These are phyloP conservation scores for Xenopus laevis DNA, from an alignment of 2,113 vertebrate genomes.

Conservation along the genomic window DNA sequence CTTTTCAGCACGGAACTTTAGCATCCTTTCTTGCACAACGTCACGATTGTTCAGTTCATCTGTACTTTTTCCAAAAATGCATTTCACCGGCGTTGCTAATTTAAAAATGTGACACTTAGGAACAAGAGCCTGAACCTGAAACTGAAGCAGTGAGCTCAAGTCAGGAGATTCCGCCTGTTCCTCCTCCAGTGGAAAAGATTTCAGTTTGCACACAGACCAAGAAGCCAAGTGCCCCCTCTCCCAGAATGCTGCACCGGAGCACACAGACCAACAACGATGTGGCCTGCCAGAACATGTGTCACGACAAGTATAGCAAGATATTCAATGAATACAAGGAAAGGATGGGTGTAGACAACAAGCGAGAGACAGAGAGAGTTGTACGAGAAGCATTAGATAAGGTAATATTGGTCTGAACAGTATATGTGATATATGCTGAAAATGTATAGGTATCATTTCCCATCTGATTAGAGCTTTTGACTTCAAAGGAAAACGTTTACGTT, in stretches of 20 bases:
- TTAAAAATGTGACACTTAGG: constrained; percentile 58
- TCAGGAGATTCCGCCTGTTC: constrained; percentile 92
- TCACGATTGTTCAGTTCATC: no score
- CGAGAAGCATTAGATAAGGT: constrained; percentile 96
- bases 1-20: no score
- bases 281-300: constrained; percentile 95
- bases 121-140: constrained; percentile 94
- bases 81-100: no score
- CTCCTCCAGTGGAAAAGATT: constrained; percentile 88
- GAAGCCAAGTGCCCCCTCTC: constrained; percentile 84
- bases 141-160: constrained; percentile 97
- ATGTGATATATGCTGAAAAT: no score
- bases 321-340: constrained; percentile 97
- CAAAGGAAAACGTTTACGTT: no score
- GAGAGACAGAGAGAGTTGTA: constrained; percentile 90
- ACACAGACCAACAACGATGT: constrained; percentile 88
- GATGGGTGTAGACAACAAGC: constrained; percentile 96
- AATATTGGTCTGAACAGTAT: constrained; percentile 4
- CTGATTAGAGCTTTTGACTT: no score
- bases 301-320: constrained; percentile 98
- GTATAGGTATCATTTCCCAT: no score
- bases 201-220: constrained; percentile 96
- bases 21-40: no score
- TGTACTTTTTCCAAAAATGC: no score
- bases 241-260: constrained; percentile 85